Conservation (phyloP, 1,140 invertebrate species). For the Dendrolimus kikuchii region DNA sequence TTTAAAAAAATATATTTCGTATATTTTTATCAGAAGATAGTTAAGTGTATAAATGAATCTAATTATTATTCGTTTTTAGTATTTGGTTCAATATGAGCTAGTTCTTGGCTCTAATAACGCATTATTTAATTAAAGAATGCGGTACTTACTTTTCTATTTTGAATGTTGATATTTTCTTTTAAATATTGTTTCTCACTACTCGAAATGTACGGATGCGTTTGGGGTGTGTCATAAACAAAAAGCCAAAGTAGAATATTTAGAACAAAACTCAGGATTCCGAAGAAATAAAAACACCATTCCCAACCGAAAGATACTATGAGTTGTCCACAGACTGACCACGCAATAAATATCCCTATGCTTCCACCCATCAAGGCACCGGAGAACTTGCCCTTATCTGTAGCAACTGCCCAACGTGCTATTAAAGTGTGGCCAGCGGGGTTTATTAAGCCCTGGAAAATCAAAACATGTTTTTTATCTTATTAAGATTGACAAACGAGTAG, state of each 20-base stretch:
- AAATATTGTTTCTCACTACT: constrained; percentile 7
- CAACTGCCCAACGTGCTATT: constrained; percentile 8
- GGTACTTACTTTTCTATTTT: constrained; percentile 1
- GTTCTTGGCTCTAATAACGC: too few relatives aligned
- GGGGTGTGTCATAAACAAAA: constrained; percentile 3
- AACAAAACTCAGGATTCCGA: constrained; percentile 1
- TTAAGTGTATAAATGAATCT: too few relatives aligned
- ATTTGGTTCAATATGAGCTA: too few relatives aligned
- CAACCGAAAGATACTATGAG: constrained; percentile 6
- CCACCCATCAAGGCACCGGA: constrained; percentile 15
- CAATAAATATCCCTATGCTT: constrained; percentile 13
- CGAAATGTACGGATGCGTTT: constrained; percentile 4
- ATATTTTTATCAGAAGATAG: too few relatives aligned
- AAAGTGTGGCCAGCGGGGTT: constrained; percentile 6
- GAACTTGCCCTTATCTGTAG: constrained; percentile 14
- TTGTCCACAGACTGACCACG: constrained; percentile 4
- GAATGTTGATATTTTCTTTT: neutral
- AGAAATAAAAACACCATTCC: constrained; percentile 9
- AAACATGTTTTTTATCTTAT: neutral
- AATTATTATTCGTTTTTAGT: too few relatives aligned
- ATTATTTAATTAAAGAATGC: too few relatives aligned
- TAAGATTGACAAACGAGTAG: too few relatives aligned
- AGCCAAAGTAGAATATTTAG: neutral
- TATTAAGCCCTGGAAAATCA: constrained; percentile 3
- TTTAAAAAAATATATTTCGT: too few relatives aligned